These are phyloP conservation scores for Volucella inanis DNA, from an alignment of 2,888 invertebrate genomes.

Conservation along the genomic window DNA sequence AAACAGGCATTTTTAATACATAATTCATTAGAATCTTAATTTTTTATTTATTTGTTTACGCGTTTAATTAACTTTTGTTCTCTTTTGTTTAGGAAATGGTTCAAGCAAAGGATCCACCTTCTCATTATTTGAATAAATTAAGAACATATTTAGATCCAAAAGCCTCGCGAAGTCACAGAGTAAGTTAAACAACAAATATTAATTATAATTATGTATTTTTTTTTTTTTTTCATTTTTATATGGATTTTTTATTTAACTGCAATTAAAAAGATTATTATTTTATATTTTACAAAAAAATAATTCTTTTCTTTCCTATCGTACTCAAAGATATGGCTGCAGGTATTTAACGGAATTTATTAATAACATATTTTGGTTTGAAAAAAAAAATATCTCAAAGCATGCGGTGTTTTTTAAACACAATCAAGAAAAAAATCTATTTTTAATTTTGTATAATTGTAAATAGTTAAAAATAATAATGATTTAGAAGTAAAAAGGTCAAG, in stretches of 20 bases:
- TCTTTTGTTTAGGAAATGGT: constrained; percentile 92
- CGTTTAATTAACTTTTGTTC: background rate
- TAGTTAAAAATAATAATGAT: background rate
- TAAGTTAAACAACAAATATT: constrained; percentile 84
- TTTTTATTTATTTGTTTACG: background rate
- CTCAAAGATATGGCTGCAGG: constrained; percentile 74
- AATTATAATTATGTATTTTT: constrained; percentile 36
- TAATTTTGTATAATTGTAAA: background rate
- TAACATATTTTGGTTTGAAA: constrained; percentile 43
- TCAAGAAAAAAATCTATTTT: too few relatives aligned
- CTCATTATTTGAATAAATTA: constrained; percentile 97
- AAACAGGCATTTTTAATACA: too few relatives aligned
- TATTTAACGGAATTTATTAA: constrained; percentile 67
- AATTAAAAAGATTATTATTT: constrained; percentile 29
- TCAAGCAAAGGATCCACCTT: constrained; percentile 98
- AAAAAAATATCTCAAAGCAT: constrained; percentile 42
- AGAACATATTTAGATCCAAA: constrained; percentile 98
- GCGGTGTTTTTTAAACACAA: too few relatives aligned
- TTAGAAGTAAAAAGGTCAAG: background rate
- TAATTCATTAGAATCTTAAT: background rate
- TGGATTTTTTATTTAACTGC: constrained; percentile 34
- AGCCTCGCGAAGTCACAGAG: constrained; percentile 96
- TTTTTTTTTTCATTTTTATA: constrained; percentile 5
- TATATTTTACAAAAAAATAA: constrained; percentile 35
- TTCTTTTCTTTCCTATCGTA: constrained; percentile 51